A percentile compares a stretch with the other conserved stretches of the same genome.
Conservation (phyloP, 1,140 invertebrate genomes). For the Campoletis sonorensis region DNA sequence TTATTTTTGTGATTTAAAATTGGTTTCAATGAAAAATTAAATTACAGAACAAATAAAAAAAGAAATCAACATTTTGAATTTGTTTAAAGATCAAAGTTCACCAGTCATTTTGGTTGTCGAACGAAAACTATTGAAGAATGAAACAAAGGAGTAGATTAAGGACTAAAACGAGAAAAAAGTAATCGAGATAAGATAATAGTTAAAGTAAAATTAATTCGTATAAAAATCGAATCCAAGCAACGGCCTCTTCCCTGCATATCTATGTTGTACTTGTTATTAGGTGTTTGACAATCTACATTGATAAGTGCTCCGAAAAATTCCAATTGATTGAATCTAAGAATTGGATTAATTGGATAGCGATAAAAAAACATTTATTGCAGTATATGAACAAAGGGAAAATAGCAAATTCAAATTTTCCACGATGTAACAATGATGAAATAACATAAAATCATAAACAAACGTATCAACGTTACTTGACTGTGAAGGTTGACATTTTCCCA, state of each 20-base stretch:
- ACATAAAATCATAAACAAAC: neutral
- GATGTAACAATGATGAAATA: neutral
- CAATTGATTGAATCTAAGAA: constrained; percentile 21
- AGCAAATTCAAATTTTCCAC: neutral
- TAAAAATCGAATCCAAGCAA: constrained; percentile 55
- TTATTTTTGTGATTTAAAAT: no score
- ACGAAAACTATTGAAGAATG: neutral
- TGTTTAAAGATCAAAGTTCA: no score
- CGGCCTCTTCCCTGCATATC: constrained; percentile 65
- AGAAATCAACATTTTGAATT: no score
- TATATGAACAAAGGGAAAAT: neutral
- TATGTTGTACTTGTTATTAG: constrained; percentile 60
- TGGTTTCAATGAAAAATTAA: no score
- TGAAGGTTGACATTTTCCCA: neutral
- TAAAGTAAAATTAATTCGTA: constrained; percentile 36
- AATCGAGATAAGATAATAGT: neutral
- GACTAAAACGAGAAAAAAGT: no score
- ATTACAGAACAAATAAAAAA: no score
- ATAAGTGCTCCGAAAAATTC: constrained; percentile 17
- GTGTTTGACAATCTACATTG: constrained; percentile 62
- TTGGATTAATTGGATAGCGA: constrained; percentile 20
- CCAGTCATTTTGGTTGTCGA: neutral
- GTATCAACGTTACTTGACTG: constrained; percentile 4
- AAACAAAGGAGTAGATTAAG: neutral
- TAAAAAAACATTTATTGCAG: neutral